Conservation (phyloP, 1,140 invertebrate species). For the Neocloeon triangulifer region DNA sequence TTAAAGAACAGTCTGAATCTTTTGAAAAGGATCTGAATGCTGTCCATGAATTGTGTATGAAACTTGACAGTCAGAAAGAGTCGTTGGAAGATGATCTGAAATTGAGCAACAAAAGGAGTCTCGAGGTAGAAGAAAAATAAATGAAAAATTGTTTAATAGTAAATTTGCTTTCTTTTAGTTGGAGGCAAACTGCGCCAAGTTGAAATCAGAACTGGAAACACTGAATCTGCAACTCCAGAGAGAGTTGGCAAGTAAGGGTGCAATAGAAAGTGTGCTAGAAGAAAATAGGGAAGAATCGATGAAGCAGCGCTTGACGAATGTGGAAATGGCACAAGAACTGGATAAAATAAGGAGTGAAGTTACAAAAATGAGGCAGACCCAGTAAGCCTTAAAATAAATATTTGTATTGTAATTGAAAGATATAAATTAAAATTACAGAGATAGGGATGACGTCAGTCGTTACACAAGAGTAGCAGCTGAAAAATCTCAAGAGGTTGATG, state of each 20-base stretch:
- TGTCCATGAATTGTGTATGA: slow-evolving; percentile 24
- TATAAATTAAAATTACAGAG: slow-evolving; percentile 15
- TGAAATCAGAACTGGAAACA: neutral
- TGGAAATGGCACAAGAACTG: neutral
- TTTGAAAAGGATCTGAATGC: slow-evolving; percentile 21
- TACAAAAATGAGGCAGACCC: neutral
- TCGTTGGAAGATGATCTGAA: too few relatives aligned
- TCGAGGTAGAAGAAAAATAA: too few relatives aligned
- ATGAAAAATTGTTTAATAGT: too few relatives aligned
- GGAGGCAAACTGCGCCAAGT: neutral
- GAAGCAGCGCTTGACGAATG: neutral
- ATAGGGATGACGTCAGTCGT: slow-evolving; percentile 21
- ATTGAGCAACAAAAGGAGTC: too few relatives aligned
- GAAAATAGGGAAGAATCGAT: neutral
- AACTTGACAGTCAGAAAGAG: slow-evolving; percentile 27
- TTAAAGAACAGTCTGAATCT: slow-evolving; percentile 15
- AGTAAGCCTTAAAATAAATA: neutral
- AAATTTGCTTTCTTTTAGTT: neutral
- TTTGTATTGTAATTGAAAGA: neutral
- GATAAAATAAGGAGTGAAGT: neutral
- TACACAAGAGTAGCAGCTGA: slow-evolving; percentile 27
- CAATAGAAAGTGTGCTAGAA: neutral
- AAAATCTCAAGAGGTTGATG: slow-evolving; percentile 24
- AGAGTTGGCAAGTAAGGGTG: neutral
- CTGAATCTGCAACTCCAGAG: neutral